Conservation (phyloP, 2,888 invertebrate species). For the Augochlorella aurata region DNA sequence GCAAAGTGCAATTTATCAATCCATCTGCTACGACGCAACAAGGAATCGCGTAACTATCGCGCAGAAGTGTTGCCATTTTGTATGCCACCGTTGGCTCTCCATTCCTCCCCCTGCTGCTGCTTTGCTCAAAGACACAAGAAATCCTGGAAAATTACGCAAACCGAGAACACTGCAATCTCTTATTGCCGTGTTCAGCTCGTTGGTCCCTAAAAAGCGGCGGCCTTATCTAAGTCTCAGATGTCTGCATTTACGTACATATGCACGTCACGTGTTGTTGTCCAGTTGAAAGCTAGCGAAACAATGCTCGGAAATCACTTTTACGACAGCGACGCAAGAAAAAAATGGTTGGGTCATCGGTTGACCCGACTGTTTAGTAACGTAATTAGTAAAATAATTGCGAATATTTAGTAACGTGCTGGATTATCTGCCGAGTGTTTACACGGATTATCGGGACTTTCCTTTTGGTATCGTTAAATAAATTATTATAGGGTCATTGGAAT, state of each 20-base stretch:
- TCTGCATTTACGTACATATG: conserved; percentile 1
- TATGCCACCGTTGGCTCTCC: not conserved
- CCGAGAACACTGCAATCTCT: conserved; percentile 4
- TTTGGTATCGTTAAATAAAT: conserved; percentile 19
- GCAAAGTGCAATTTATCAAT: no score
- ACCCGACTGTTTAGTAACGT: conserved; percentile 3
- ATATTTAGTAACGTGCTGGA: not conserved
- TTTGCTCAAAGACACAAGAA: not conserved
- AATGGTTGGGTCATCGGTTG: conserved; percentile 33
- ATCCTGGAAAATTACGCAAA: not conserved
- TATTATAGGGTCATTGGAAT: not conserved
- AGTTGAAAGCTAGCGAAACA: conserved; percentile 15
- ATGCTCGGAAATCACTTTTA: conserved; percentile 11
- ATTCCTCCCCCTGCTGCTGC: no score
- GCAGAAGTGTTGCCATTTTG: not conserved
- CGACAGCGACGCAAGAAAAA: conserved; percentile 1
- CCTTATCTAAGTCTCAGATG: conserved; percentile 10
- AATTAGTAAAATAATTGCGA: conserved; percentile 11
- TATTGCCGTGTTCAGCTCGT: conserved; percentile 12
- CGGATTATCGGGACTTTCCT: conserved; percentile 20
- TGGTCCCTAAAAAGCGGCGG: not conserved
- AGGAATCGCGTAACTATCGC: no score
- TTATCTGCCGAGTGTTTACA: conserved; percentile 1
- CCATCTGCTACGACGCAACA: no score
- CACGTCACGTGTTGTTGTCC: conserved; percentile 7